Evolutionary conservation across 2,888 invertebrate genomes (phyloP).

Genomic region (Rapana venosa): DNA sequence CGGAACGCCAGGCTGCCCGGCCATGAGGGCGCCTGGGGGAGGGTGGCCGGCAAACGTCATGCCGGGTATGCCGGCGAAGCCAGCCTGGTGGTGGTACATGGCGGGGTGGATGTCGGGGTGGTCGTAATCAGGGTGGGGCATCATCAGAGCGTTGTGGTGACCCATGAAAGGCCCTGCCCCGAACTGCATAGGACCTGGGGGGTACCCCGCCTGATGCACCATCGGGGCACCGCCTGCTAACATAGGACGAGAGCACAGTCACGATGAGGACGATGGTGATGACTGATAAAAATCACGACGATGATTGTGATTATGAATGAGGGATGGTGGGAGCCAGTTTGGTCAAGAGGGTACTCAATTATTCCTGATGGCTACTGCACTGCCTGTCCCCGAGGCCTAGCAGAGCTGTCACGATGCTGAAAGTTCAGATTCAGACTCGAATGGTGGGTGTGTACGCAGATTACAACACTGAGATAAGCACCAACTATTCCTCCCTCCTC

Average conservation of each 20-base stretch:
- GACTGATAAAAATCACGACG: not conserved
- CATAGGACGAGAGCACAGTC: not conserved
- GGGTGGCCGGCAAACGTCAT: not conserved
- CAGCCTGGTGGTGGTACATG: not conserved
- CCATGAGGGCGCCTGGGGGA: not conserved
- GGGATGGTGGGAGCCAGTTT: not conserved
- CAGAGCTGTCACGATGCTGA: too few relatives aligned
- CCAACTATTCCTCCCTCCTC: too few relatives aligned
- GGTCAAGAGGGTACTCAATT: not conserved
- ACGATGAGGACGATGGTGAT: constrained; percentile 3
- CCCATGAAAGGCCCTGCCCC: not conserved
- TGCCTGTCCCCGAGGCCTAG: too few relatives aligned
- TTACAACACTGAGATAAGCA: too few relatives aligned
- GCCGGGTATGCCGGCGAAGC: not conserved
- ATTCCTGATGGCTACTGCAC: not conserved
- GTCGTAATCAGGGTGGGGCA: not conserved
- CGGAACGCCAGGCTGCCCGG: not conserved
- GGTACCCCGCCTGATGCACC: not conserved
- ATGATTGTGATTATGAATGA: not conserved
- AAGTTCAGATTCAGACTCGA: too few relatives aligned
- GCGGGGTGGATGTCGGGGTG: not conserved
- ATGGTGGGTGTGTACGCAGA: too few relatives aligned
- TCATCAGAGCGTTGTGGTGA: not conserved
- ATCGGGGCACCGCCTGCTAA: not conserved
- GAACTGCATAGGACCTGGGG: not conserved